Conservation (phyloP, 2,888 invertebrate genomes). For the Drosophila anceps region DNA sequence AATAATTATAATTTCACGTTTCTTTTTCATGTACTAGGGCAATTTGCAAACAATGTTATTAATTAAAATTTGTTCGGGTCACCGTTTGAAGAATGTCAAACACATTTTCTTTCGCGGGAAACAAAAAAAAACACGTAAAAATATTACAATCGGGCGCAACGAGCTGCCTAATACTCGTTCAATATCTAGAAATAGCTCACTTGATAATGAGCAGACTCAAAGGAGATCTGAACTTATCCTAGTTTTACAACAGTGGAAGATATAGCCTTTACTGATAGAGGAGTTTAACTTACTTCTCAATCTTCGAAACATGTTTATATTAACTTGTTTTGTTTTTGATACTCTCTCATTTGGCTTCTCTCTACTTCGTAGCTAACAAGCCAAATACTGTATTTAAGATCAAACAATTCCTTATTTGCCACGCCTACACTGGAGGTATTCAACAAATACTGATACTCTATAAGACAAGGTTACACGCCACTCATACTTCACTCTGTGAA, state of each 20-base stretch:
- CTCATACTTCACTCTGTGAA: not conserved
- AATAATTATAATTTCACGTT: constrained; percentile 21
- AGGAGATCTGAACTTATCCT: too few species aligned
- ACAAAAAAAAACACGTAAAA: not conserved
- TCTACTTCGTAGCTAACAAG: too few species aligned
- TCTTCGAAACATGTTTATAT: too few species aligned
- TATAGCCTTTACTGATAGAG: too few species aligned
- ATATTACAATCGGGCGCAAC: not conserved
- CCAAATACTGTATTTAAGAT: not conserved
- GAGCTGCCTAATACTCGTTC: not conserved
- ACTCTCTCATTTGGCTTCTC: too few species aligned
- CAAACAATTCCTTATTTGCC: not conserved
- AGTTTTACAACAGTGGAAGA: too few species aligned
- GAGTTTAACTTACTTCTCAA: too few species aligned
- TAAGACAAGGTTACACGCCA: not conserved
- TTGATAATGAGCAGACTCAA: not conserved
- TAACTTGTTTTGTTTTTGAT: too few species aligned
- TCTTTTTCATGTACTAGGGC: not conserved
- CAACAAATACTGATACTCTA: not conserved
- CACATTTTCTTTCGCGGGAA: not conserved
- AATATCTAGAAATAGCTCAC: not conserved
- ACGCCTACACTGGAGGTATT: not conserved
- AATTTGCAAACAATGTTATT: not conserved
- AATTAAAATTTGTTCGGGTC: constrained; percentile 1
- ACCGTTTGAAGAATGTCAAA: not conserved